These are phyloP conservation scores for Microcebus ravelobensis DNA, from an alignment of 2,113 vertebrate genomes.

Conservation along the genomic window DNA sequence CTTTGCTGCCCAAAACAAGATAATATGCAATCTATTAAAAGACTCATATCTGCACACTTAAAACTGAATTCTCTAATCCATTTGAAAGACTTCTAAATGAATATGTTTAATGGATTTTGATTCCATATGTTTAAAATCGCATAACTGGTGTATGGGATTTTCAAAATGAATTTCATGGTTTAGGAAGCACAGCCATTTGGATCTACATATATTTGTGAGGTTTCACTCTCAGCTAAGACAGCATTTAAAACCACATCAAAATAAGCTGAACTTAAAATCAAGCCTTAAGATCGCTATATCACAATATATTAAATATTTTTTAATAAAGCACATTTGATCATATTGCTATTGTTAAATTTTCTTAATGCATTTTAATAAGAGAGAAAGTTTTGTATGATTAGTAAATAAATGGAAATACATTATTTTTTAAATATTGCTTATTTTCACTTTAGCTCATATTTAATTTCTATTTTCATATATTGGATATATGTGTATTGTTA, in stretches of 20 bases:
- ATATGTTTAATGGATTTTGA: constrained; percentile 45
- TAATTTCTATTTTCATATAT: background rate
- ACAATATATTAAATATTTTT: background rate
- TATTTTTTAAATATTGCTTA: background rate
- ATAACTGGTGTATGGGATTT: background rate
- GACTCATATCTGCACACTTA: background rate
- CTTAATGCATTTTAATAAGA: background rate
- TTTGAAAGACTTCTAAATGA: constrained; percentile 21
- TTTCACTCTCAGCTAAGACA: background rate
- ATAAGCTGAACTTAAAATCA: background rate
- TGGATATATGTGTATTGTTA: background rate
- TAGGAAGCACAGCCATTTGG: background rate
- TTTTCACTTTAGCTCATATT: background rate
- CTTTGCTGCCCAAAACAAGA: background rate
- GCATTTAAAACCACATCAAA: background rate
- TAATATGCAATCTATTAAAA: background rate
- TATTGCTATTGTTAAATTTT: background rate
- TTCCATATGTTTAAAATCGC: constrained; percentile 25
- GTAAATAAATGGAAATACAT: background rate
- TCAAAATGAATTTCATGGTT: background rate
- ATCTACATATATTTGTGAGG: background rate
- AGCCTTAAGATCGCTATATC: background rate
- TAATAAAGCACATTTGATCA: background rate
- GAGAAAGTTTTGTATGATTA: background rate
- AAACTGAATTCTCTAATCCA: constrained; percentile 25